Evolutionary conservation across 2,888 invertebrate genomes (phyloP).

Genomic region (Plagodis pulveraria): DNA sequence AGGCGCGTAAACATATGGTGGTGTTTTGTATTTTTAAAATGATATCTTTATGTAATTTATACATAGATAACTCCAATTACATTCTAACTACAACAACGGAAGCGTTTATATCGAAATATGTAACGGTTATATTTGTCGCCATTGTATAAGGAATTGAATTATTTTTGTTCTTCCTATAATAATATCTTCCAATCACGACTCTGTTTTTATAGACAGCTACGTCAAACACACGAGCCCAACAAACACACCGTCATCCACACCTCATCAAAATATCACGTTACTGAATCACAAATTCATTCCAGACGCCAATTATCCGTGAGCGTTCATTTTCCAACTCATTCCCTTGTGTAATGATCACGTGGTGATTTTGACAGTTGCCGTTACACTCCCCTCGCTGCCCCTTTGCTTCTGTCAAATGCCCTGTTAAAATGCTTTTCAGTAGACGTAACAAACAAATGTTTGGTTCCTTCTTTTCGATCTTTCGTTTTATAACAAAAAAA

Average conservation of each 20-base stretch:
- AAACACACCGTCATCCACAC: slow-evolving; percentile 61
- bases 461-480: background rate
- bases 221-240: slow-evolving; percentile 10
- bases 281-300: slow-evolving; percentile 79
- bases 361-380: slow-evolving; percentile 81
- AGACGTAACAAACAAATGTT: slow-evolving; percentile 17
- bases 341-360: slow-evolving; percentile 82
- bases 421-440: slow-evolving; percentile 40
- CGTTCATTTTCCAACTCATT: slow-evolving; percentile 81
- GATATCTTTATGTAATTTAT: no score
- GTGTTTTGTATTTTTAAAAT: no score
- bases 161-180: no score
- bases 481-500: no score
- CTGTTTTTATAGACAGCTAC: background rate
- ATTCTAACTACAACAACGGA: no score
- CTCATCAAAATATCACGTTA: slow-evolving; percentile 83
- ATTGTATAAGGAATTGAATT: no score
- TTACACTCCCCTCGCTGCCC: slow-evolving; percentile 27
- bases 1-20: no score
- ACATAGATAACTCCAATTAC: no score
- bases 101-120: no score
- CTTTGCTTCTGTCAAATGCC: slow-evolving; percentile 26
- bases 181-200: background rate
- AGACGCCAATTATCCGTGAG: slow-evolving; percentile 78
- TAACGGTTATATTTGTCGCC: no score